Conservation (phyloP, 2,113 vertebrate species). For the Eolophus roseicapilla region DNA sequence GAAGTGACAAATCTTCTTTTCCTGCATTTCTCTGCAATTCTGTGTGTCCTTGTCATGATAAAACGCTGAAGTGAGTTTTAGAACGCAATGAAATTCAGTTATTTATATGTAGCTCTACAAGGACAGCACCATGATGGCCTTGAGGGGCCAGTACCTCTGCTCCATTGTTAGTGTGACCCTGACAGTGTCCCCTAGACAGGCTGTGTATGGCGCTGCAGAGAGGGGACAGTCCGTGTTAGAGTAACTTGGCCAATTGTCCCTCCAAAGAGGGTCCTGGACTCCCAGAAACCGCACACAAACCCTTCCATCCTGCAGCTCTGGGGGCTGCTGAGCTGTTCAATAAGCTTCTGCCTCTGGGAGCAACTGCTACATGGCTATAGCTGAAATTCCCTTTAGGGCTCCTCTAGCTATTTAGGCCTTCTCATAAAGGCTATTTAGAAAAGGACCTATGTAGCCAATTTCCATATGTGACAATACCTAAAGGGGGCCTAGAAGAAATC, state of each 20-base stretch:
- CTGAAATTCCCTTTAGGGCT: neutral
- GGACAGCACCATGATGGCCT: neutral
- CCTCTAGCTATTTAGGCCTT: neutral
- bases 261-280: neutral
- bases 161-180: neutral
- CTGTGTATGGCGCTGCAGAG: neutral
- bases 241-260: neutral
- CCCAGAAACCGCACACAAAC: neutral
- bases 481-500: neutral
- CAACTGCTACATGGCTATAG: neutral
- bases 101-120: neutral
- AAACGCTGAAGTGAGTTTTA: neutral
- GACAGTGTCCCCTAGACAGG: too few relatives aligned
- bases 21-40: neutral
- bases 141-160: neutral
- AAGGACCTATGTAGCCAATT: neutral
- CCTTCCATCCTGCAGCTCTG: accelerated
- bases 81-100: neutral
- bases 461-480: neutral
- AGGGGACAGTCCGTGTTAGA: neutral
- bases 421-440: neutral
- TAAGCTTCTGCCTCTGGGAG: neutral
- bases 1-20: neutral
- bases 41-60: neutral
- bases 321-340: neutral